These are phyloP conservation scores for Alloplasta piceator DNA, from an alignment of 2,888 invertebrate species.

Conservation along the genomic window DNA sequence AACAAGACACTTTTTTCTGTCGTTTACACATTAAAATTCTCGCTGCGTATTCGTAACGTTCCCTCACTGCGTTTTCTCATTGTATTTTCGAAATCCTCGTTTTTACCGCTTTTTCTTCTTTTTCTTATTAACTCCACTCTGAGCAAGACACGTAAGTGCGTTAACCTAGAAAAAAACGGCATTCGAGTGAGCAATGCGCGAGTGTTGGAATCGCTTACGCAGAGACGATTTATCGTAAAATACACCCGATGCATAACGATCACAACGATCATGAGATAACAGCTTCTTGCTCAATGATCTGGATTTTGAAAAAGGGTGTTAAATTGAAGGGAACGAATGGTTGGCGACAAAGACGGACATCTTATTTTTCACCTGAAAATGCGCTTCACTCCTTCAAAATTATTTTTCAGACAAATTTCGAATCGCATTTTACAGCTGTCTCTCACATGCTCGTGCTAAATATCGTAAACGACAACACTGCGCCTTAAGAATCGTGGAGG, in stretches of 20 bases:
- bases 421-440: too few species aligned
- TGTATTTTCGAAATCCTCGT: neutral
- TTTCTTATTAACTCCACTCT: neutral
- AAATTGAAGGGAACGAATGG: too few species aligned
- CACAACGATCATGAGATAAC: neutral
- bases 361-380: too few species aligned
- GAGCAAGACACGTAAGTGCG: conserved; percentile 15
- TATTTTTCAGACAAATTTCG: too few species aligned
- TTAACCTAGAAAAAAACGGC: conserved; percentile 16
- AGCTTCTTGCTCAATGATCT: too few species aligned
- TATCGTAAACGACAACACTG: too few species aligned
- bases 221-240: neutral
- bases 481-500: too few species aligned
- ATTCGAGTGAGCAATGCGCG: neutral
- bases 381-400: too few species aligned
- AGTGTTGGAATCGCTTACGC: conserved; percentile 14
- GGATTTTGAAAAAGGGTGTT: too few species aligned
- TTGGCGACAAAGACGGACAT: too few species aligned
- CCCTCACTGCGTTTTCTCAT: neutral
- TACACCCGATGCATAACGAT: conserved; percentile 4
- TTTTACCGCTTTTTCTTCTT: neutral
- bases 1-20: neutral
- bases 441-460: too few species aligned
- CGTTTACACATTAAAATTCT: conserved; percentile 20
- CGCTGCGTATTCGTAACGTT: conserved; percentile 14